phyloP scores from a whole-genome alignment of 2,888 invertebrate genomes.

The Diaperis boleti region DNA sequence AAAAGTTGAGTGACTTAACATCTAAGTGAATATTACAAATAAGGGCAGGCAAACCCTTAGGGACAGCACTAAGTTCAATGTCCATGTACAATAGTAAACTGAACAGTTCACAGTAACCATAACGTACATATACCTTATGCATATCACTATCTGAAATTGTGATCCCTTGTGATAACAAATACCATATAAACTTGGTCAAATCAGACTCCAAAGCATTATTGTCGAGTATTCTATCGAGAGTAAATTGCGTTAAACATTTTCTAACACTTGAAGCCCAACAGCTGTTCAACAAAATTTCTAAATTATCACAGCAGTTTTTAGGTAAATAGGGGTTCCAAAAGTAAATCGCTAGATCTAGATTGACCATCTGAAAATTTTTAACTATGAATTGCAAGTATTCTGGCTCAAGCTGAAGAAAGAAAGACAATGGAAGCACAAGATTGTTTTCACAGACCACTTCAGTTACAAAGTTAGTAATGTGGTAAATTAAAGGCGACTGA shows the following conservation, averaged over 20 bases:
- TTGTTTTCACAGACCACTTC: background rate
- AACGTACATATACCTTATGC: background rate
- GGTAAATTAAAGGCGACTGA: background rate
- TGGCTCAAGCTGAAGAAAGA: background rate
- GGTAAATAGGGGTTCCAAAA: no score
- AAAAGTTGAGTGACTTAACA: constrained; percentile 1
- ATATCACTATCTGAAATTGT: background rate
- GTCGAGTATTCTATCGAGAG: background rate
- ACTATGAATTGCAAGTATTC: background rate
- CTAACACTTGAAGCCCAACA: background rate
- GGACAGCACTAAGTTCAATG: background rate
- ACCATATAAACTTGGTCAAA: no score
- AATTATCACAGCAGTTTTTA: background rate
- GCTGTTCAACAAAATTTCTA: background rate
- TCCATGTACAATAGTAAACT: constrained; percentile 7
- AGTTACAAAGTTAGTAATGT: background rate
- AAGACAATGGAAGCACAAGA: background rate
- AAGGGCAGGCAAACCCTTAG: background rate
- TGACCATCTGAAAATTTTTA: background rate
- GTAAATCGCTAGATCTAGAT: background rate
- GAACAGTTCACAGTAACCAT: constrained; percentile 8
- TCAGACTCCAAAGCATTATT: no score
- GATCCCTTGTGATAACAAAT: constrained; percentile 5
- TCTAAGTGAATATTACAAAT: constrained; percentile 3
- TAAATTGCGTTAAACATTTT: background rate